These are phyloP conservation scores for Bhutanitis thaidina DNA, from an alignment of 2,888 invertebrate genomes.

Conservation along the genomic window DNA sequence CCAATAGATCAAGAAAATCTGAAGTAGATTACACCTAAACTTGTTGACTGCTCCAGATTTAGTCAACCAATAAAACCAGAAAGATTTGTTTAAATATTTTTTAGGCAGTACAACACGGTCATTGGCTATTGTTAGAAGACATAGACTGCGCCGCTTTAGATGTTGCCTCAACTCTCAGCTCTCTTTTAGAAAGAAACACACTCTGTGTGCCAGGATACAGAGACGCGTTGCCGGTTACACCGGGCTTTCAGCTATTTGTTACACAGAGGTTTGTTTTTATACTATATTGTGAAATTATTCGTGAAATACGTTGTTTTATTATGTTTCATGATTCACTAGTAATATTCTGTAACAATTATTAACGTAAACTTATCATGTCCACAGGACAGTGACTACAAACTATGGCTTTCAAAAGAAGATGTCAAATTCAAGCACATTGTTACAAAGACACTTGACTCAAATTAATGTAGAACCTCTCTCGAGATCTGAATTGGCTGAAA, in stretches of 20 bases:
- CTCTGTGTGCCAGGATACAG: constrained; percentile 94
- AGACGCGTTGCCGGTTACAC: constrained; percentile 87
- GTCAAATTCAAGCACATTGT: constrained; percentile 82
- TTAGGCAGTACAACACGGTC: constrained; percentile 89
- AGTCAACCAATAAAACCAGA: no score
- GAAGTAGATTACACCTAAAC: no score
- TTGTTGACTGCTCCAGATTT: no score
- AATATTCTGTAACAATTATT: no score
- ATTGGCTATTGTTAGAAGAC: constrained; percentile 97
- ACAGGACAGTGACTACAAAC: constrained; percentile 79
- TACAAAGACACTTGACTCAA: constrained; percentile 91
- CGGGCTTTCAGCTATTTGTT: constrained; percentile 95
- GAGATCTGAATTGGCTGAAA: constrained; percentile 85
- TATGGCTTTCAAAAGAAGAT: constrained; percentile 82
- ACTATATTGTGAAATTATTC: no score
- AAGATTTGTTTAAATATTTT: not conserved
- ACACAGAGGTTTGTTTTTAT: constrained; percentile 84
- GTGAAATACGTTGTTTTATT: no score
- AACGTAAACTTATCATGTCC: constrained; percentile 15
- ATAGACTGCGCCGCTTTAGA: constrained; percentile 96
- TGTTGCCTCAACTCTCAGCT: constrained; percentile 92
- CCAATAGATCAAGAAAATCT: no score
- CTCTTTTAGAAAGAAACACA: constrained; percentile 89
- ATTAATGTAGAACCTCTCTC: constrained; percentile 90
- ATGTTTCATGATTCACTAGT: no score